These are phyloP conservation scores for Dicentrarchus labrax DNA, from an alignment of 2,113 vertebrate species.

Conservation along the genomic window DNA sequence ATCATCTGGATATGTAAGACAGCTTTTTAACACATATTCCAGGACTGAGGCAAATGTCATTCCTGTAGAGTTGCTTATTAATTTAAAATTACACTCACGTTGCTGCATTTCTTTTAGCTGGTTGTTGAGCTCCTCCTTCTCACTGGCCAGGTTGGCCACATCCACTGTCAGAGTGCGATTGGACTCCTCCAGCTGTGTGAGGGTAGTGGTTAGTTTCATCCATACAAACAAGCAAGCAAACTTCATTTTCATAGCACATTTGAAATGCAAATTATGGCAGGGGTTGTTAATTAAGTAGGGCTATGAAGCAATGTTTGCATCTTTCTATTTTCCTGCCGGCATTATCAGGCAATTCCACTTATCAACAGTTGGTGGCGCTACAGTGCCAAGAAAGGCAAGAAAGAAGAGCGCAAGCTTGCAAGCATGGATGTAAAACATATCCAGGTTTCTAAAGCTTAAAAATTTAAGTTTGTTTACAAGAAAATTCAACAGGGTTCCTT, in stretches of 20 bases:
- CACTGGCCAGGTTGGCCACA: constrained; percentile 94
- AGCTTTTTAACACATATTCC: constrained; percentile 39
- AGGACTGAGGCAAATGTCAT: constrained; percentile 24
- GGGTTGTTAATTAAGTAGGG: neutral
- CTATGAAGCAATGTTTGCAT: neutral
- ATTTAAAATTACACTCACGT: constrained; percentile 84
- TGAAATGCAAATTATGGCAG: neutral
- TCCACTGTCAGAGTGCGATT: constrained; percentile 95
- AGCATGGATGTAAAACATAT: neutral
- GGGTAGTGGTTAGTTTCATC: neutral
- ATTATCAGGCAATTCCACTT: neutral
- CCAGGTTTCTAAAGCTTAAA: too few relatives aligned
- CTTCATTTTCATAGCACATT: neutral
- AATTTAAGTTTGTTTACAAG: neutral
- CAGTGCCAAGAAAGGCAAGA: neutral
- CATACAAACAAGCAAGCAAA: too few relatives aligned
- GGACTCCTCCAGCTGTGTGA: constrained; percentile 92
- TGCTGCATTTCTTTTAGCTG: constrained; percentile 93
- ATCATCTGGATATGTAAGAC: neutral
- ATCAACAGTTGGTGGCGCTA: neutral
- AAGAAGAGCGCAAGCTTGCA: neutral
- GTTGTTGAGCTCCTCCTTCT: constrained; percentile 98
- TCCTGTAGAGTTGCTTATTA: constrained; percentile 30
- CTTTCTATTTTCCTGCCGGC: neutral
- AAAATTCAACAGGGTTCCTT: neutral